Percentiles rank a stretch among this genome's conserved stretches.
These are phyloP conservation scores for Teinopalpus imperialis DNA, from an alignment of 2,888 invertebrate species.

Conservation along the genomic window DNA sequence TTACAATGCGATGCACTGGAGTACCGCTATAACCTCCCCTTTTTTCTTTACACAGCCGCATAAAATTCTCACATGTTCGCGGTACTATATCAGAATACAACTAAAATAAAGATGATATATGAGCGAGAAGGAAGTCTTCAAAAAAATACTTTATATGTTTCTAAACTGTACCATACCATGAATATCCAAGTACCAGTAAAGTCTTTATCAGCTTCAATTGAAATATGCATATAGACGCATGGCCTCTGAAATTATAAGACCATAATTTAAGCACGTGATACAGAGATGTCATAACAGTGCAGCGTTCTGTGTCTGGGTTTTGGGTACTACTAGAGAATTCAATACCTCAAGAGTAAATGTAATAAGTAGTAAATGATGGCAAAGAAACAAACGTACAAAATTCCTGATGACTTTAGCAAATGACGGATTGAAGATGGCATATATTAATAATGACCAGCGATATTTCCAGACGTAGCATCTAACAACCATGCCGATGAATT, in stretches of 20 bases:
- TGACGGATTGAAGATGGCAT: too few relatives aligned
- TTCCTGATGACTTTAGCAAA: too few relatives aligned
- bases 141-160: not conserved
- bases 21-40: slow-evolving; percentile 78
- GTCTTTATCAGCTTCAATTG: slow-evolving; percentile 59
- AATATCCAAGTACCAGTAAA: slow-evolving; percentile 80
- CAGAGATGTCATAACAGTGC: slow-evolving; percentile 60
- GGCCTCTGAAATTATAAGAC: slow-evolving; percentile 73
- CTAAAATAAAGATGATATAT: slow-evolving; percentile 45
- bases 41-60: slow-evolving; percentile 72
- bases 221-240: slow-evolving; percentile 78
- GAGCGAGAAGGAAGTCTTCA: not conserved
- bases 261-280: slow-evolving; percentile 47
- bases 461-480: too few relatives aligned
- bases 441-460: too few relatives aligned
- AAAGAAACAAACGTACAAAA: too few relatives aligned
- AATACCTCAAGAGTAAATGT: too few relatives aligned
- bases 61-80: slow-evolving; percentile 80
- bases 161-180: slow-evolving; percentile 79
- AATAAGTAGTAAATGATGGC: too few relatives aligned
- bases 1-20: slow-evolving; percentile 84
- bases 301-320: too few relatives aligned
- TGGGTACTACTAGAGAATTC: too few relatives aligned
- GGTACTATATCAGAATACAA: slow-evolving; percentile 83
- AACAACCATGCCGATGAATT: too few relatives aligned